Evolutionary conservation across 2,888 invertebrate species (phyloP).

Genomic region (Megastigmus dorsalis): DNA sequence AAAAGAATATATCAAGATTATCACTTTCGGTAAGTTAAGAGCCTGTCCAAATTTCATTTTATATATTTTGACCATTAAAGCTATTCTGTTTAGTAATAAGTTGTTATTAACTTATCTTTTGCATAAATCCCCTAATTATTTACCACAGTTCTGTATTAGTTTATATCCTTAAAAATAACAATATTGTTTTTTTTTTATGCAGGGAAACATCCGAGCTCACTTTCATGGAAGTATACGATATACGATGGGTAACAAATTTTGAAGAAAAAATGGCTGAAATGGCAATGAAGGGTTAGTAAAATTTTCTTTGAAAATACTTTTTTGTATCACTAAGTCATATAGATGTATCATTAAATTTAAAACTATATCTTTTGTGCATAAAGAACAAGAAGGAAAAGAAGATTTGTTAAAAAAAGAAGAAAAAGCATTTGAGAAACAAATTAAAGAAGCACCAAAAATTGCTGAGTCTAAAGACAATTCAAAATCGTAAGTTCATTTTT

Average conservation of each 20-base stretch:
- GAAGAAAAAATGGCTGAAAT: conserved; percentile 72
- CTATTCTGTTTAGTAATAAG: too few relatives aligned
- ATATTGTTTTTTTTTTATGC: conserved; percentile 54
- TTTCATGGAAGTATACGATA: conserved; percentile 74
- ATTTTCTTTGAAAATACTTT: conserved; percentile 8
- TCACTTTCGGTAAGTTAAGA: conserved; percentile 78
- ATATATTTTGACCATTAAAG: conserved; percentile 26
- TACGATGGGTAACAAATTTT: conserved; percentile 73
- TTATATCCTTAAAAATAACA: background rate
- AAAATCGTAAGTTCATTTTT: conserved; percentile 58
- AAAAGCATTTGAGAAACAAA: conserved; percentile 1
- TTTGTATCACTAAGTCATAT: background rate
- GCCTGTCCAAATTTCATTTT: conserved; percentile 11
- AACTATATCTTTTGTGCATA: conserved; percentile 34
- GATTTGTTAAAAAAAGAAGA: conserved; percentile 44
- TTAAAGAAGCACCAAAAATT: conserved; percentile 28
- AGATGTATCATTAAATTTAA: background rate
- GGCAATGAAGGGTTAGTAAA: conserved; percentile 70
- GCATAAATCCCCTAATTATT: too few relatives aligned
- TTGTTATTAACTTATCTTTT: conserved; percentile 27
- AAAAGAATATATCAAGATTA: conserved; percentile 81
- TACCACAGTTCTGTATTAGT: conserved; percentile 13
- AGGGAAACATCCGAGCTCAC: conserved; percentile 75
- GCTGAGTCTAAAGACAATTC: conserved; percentile 54
- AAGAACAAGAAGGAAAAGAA: conserved; percentile 55